phyloP scores from a whole-genome alignment of 2,113 vertebrate species.

The Tychaedon coryphoeus region DNA sequence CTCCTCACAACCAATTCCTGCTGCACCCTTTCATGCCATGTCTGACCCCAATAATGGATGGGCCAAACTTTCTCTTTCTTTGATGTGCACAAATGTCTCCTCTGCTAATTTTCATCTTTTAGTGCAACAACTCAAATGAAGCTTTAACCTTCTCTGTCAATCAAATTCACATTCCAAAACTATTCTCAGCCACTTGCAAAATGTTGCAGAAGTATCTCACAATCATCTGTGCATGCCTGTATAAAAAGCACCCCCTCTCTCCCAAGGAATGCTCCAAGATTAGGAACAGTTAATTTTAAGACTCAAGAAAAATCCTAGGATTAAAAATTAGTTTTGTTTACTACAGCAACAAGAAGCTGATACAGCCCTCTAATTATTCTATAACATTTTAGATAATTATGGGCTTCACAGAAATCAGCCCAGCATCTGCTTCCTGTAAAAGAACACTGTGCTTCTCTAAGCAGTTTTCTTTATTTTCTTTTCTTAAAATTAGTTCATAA shows the following conservation, averaged over 20 bases:
- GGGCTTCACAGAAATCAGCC: constrained; percentile 16
- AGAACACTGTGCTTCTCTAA: constrained; percentile 41
- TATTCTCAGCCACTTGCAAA: background rate
- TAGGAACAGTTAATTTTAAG: background rate
- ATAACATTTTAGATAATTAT: background rate
- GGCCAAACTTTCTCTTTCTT: background rate
- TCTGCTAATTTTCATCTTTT: background rate
- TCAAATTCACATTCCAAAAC: background rate
- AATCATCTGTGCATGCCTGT: background rate
- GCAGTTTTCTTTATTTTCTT: background rate
- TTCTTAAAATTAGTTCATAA: background rate
- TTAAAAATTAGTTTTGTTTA: background rate
- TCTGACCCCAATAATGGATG: background rate
- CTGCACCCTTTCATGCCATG: background rate
- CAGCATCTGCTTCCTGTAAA: constrained; percentile 40
- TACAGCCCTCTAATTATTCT: background rate
- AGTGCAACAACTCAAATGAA: background rate
- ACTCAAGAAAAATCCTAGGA: background rate
- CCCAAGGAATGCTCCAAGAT: background rate
- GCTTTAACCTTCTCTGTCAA: background rate
- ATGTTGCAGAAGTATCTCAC: background rate
- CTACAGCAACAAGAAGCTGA: background rate
- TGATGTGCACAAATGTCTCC: background rate
- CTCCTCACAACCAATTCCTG: background rate
- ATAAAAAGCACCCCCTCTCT: background rate